These are phyloP conservation scores for Aplysina aerophoba DNA, from an alignment of 37 sponge, comb jelly and placozoan species.

Conservation along the genomic window DNA sequence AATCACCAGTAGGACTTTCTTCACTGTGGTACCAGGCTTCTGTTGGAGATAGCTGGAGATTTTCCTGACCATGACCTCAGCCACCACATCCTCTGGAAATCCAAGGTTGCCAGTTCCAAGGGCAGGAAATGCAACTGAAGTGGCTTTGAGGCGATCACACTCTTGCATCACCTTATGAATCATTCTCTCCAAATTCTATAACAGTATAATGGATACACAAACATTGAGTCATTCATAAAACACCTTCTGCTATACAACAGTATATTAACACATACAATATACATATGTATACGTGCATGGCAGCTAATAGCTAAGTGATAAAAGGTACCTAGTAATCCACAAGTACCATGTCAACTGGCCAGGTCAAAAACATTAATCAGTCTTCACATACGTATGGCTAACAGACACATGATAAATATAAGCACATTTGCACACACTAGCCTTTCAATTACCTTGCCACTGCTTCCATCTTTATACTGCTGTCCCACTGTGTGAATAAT, in stretches of 20 bases:
- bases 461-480: conserved; percentile 28
- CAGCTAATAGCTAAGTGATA: no score
- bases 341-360: no score
- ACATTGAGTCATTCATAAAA: not conserved
- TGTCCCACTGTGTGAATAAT: conserved; percentile 56
- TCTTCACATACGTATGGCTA: no score
- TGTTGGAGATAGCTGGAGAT: not conserved
- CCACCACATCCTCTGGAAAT: conserved; percentile 14
- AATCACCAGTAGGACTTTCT: conserved; percentile 14
- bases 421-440: no score
- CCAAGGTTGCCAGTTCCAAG: conserved; percentile 34
- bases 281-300: no score
- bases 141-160: conserved; percentile 27
- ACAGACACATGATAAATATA: no score
- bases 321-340: no score
- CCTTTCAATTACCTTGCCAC: conserved; percentile 56
- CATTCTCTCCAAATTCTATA: not conserved
- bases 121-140: conserved; percentile 36
- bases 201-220: not conserved
- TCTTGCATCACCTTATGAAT: conserved; percentile 15
- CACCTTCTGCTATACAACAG: no score
- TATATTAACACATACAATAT: no score
- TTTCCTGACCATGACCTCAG: conserved; percentile 16
- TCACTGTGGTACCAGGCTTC: conserved; percentile 3
- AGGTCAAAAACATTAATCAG: no score